Evolutionary conservation across 2,797 vertebrate species (phyloP), one percentile per base, ranked within the genome.

Genomic region (Avahi laniger): DNA sequence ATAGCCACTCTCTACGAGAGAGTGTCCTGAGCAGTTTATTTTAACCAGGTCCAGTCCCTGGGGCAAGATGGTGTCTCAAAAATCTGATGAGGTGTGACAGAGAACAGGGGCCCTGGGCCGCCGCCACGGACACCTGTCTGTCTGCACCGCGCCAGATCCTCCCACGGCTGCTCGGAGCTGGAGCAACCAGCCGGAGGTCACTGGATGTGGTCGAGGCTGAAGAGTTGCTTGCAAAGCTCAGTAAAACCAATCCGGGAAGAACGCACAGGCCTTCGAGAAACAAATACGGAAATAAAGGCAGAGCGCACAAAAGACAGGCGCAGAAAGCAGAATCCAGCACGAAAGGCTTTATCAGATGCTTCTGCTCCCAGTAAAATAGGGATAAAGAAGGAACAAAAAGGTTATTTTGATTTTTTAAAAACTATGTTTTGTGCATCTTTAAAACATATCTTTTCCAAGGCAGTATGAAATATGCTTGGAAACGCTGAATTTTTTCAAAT

Each of bases 41-140:
- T 97, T 91, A 69, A 89, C 30, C 92, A 95, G 69, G 0, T 57
- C 83, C 59, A 91, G 54, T 54, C 95, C 95, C 80, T 0, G 1
- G 81, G 93, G 96, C 96, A 91, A 93, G 33, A 86, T 93, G 50
- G 63, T 94, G 61, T 93, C 86, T 95, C 80, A 81, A 92, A 95
- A 65, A 61, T 50, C 93, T 91, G 83, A 69, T 43, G 96, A 94
- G 89, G 85, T 87, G 20, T 96, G 95, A 97, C 35, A 82, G 85
- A 79, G n/a, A 84, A 52, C 92, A 97, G 94, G 41, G 78, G 57
- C 59, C 69, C 61, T n/a, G 79, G 79, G 80, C 4, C 92, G 82
- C n/a, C n/a, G 46, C 52, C 75, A 11, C 14, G 8, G 70, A 46
- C 76, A 84, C 59, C 26, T 3, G 48, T 73, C 52, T 76, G 35